phyloP scores from a whole-genome alignment of 2,888 invertebrate genomes.

The Cyaniris semiargus region DNA sequence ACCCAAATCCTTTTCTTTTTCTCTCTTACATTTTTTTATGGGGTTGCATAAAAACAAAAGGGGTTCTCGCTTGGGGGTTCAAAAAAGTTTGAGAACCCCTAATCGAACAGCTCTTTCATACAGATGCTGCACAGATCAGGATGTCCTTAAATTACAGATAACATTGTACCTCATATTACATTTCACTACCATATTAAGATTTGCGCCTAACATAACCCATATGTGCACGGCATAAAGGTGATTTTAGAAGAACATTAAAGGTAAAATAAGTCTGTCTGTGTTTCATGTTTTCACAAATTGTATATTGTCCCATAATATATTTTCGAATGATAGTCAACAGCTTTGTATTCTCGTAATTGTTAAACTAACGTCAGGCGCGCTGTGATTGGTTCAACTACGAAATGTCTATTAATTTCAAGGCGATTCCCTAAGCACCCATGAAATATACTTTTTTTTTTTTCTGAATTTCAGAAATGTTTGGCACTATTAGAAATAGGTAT shows the following conservation, averaged over 20 bases:
- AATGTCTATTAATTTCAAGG: too few species aligned
- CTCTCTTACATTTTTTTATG: too few species aligned
- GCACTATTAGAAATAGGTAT: too few species aligned
- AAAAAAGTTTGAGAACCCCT: neutral
- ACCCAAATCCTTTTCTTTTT: too few species aligned
- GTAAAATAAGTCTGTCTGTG: too few species aligned
- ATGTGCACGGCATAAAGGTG: neutral
- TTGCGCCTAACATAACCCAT: neutral
- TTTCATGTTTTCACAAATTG: neutral
- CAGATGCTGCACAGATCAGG: neutral
- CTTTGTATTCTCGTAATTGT: too few species aligned
- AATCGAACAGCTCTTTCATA: neutral
- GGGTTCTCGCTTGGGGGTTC: neutral
- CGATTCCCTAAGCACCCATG: too few species aligned
- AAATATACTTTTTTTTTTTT: too few species aligned
- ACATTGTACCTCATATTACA: neutral
- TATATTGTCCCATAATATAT: neutral
- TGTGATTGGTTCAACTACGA: too few species aligned
- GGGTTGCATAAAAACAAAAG: neutral
- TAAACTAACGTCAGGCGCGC: too few species aligned
- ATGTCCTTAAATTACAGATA: constrained; percentile 2
- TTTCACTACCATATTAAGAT: neutral
- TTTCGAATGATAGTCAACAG: too few species aligned
- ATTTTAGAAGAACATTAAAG: neutral
- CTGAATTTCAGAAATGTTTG: too few species aligned